These are phyloP conservation scores for Triplophysa rosa DNA, from an alignment of 2,113 vertebrate species.

Conservation along the genomic window DNA sequence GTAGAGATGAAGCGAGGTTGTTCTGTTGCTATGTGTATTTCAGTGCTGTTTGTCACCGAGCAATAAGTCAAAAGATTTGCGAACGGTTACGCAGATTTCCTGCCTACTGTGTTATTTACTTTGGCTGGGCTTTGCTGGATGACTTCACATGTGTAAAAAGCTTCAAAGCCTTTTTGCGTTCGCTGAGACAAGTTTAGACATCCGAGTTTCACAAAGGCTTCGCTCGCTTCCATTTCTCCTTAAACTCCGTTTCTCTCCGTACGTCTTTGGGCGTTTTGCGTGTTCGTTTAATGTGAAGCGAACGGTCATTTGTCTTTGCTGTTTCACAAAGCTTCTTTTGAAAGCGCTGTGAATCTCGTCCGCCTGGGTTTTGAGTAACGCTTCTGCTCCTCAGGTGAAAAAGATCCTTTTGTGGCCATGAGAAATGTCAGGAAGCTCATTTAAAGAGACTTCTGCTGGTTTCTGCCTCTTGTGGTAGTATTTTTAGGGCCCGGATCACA, in stretches of 20 bases:
- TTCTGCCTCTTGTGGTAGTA: conserved; percentile 25
- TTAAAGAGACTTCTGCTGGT: conserved; percentile 8
- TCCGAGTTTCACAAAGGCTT: conserved; percentile 12
- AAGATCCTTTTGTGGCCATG: not conserved
- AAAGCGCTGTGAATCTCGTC: not conserved
- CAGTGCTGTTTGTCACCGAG: conserved; percentile 31
- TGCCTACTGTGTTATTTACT: conserved; percentile 43
- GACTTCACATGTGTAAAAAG: conserved; percentile 40
- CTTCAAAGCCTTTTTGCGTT: conserved; percentile 33
- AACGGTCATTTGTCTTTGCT: too few species aligned
- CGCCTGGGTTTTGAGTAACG: not conserved
- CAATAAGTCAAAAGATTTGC: conserved; percentile 43
- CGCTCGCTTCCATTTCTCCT: not conserved
- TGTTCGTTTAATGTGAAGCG: not conserved
- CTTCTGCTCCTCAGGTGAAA: not conserved
- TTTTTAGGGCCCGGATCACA: not conserved
- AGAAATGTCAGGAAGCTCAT: conserved; percentile 8
- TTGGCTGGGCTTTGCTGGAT: conserved; percentile 33
- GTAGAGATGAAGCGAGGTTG: conserved; percentile 32
- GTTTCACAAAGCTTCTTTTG: not conserved
- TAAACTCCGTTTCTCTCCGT: not conserved
- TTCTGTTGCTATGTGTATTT: conserved; percentile 21
- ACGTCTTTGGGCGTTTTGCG: not conserved
- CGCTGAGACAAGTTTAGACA: conserved; percentile 45
- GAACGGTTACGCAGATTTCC: conserved; percentile 25